Base-by-base conservation (phyloP, 2,113 vertebrate genomes). In the Albula goreensis region DNA sequence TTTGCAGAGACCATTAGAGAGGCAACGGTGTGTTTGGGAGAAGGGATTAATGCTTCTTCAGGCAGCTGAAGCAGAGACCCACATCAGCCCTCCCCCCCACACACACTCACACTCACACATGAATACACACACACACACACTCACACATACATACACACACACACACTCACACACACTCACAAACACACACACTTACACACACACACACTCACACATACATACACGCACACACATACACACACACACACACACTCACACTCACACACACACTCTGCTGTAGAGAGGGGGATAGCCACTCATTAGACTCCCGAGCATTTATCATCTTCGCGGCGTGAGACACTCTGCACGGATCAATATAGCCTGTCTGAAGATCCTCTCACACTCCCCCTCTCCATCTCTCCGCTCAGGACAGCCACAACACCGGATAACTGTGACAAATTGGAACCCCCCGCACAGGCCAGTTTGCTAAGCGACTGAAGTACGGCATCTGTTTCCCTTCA, bases 1-100 rank as follows among this genome's bases (percentile, higher is more conserved):
- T 52, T 53, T 81, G 50, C 52, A 81, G 84, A 85, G 56, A 57
- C 74, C 84, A 56, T 85, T 56, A 63, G 78, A 31, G 82, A 66
- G n/a, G 25, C 41, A 80, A n/a, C 25, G n/a, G 17, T 70, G 51
- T 77, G 83, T 77, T 77, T 52, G 77, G 19, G 25, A 52, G 53
- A 78, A 85, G 50, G 52, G 74, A 85, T 31, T 31, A n/a, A 74
- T 74, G 70, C 78, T 22, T 22, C 56, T 56, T 22, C 22, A 74
- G 70, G 31, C 70, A 74, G 11, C 53, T 56, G 53, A 12, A 41
- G 53, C 53, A 9, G 53, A 56, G 53, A 56, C 53, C 15, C 13
- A 41, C 83, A 52, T 22, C 25, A 9, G 12, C 19, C 63, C 50
- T 15, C 50, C 4, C 25, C 31, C 78, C 41, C 66, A 41, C 31